Base-by-base conservation (phyloP, 2,797 vertebrate genomes). In the Galagoides demidoff region DNA sequence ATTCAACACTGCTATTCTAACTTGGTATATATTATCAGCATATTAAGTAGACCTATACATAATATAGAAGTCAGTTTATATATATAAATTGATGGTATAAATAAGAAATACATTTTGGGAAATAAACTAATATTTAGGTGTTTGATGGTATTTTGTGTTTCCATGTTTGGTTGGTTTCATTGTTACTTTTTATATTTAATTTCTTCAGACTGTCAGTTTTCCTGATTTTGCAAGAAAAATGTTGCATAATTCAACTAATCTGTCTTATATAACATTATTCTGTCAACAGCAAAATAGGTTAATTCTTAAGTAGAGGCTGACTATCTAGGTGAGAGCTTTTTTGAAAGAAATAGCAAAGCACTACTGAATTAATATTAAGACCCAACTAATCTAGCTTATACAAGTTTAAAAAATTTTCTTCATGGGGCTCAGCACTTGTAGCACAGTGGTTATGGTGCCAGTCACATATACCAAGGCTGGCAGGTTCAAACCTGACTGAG, bases 71-170 rank as follows among this genome's bases (percentile, higher is more conserved):
- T 68, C 49, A 34, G 61, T 45, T 73, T 7, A 12, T 77, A n/a
- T 4, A 77, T 83, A 7, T 59, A 85, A 79, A 25, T 68, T 43
- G 2, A 34, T 79, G 2, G 1, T 34, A 37, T 84, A 63, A 68
- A 17, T 57, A 10, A 89, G 71, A 94, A 55, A 76, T 45, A n/a
- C 37, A 88, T 17, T 55, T 83, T n/a, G 9, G 4, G 19, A 79
- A 81, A 85, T 81, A 79, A 91, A 73, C 3, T 71, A 70, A 61
- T 76, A 49, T 71, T 85, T 81, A 71, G 25, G 4, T 3, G 1
- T 43, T n/a, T 39, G 93, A 83, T 63, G 16, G 13, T 76, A 6
- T 84, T 45, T 92, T 39, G 39, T n/a, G 78, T 89, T 49, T 76
- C 13, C 64, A 20, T 71, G 27, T 79, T 7, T 85, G 7, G 92